Conservation (phyloP, 2,797 vertebrate species). For the Crenuchus spilurus region DNA sequence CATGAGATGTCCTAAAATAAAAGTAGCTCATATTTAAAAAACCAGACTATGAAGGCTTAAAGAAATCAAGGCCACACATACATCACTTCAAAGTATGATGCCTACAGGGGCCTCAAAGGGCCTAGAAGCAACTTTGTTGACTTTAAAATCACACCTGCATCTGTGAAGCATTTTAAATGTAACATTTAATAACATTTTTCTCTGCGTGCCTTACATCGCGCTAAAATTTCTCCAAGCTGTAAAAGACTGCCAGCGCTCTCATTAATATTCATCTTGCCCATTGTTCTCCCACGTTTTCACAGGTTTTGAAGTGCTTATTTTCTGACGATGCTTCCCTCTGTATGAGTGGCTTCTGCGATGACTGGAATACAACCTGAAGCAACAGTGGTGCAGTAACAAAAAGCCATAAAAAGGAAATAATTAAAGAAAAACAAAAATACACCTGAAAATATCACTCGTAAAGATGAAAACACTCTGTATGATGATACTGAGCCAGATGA, state of each 20-base stretch:
- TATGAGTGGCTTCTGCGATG: background rate
- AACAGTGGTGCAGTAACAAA: background rate
- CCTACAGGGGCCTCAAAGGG: background rate
- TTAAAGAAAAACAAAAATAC: background rate
- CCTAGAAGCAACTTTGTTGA: background rate
- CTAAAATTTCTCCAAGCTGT: background rate
- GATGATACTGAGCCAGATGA: background rate
- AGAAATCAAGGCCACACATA: background rate
- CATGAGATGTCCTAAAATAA: background rate
- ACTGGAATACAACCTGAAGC: conserved; percentile 6
- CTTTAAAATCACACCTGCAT: background rate
- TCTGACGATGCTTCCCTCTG: background rate
- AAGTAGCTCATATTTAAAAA: background rate
- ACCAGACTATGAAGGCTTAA: background rate
- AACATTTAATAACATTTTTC: background rate
- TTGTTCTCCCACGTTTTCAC: conserved; percentile 21
- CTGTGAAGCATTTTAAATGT: background rate
- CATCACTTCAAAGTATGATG: background rate
- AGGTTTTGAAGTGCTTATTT: background rate
- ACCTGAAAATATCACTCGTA: background rate
- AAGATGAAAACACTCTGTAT: background rate
- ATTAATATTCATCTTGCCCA: background rate
- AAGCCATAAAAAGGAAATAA: background rate
- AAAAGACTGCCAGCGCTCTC: background rate
- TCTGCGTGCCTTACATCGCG: too few relatives aligned